These are phyloP conservation scores for Eudyptes chrysolophus DNA, from an alignment of 2,113 vertebrate genomes.

Conservation along the genomic window DNA sequence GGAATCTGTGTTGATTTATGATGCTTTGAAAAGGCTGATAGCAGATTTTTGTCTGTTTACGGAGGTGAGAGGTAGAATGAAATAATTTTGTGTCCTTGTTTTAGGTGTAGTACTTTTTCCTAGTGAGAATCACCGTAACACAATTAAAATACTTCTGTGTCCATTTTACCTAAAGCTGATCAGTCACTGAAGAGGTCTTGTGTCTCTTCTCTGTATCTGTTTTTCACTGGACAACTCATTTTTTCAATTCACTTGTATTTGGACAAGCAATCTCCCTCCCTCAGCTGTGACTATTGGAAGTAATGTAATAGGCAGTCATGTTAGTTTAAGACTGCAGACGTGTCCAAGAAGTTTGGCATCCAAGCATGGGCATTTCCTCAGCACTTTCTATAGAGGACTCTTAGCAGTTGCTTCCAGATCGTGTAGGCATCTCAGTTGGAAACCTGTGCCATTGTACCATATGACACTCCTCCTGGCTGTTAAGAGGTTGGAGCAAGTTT, in stretches of 20 bases:
- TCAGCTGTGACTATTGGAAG: neutral
- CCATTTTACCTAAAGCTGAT: neutral
- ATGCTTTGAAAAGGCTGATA: neutral
- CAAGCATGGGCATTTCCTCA: accelerated
- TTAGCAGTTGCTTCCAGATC: neutral
- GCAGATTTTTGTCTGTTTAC: neutral
- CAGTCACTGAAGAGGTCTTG: neutral
- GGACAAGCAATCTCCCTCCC: neutral
- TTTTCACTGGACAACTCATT: neutral
- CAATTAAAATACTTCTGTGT: neutral
- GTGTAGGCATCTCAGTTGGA: accelerated
- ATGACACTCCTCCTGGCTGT: accelerated
- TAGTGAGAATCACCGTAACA: neutral
- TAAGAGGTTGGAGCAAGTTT: neutral
- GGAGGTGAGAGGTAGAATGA: neutral
- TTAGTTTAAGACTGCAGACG: neutral
- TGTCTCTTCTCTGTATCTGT: neutral
- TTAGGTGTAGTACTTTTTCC: neutral
- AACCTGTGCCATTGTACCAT: accelerated
- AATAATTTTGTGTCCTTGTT: neutral
- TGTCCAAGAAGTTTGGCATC: neutral
- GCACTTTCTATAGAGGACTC: neutral
- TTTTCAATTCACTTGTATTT: neutral
- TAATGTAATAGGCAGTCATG: accelerated
- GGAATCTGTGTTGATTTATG: neutral